These are phyloP conservation scores for Cryptoleucopteryx plumbea DNA, from an alignment of 2,113 vertebrate genomes.

Conservation along the genomic window DNA sequence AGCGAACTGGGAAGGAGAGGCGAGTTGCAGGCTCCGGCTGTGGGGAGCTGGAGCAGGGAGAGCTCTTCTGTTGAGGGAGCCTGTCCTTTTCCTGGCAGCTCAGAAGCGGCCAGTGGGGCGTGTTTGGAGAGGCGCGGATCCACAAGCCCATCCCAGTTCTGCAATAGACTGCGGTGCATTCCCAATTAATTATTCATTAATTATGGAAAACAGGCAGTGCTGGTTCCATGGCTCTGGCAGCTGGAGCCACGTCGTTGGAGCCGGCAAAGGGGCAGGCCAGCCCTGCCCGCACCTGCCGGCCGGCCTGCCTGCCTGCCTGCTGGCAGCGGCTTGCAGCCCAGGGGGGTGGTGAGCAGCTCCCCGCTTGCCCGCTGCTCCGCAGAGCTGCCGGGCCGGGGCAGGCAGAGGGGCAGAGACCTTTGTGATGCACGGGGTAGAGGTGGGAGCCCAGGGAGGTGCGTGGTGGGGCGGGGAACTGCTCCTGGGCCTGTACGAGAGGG, in stretches of 20 bases:
- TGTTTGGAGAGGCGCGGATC: neutral
- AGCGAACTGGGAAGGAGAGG: neutral
- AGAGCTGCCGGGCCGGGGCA: accelerated
- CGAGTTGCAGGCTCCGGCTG: neutral
- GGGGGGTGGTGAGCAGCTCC: neutral
- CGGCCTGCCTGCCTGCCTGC: neutral
- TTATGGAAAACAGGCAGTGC: constrained; percentile 41
- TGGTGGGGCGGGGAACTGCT: neutral
- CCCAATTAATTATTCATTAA: constrained; percentile 65
- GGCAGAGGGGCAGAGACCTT: neutral
- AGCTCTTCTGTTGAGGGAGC: neutral
- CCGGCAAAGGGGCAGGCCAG: neutral
- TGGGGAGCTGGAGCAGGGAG: neutral
- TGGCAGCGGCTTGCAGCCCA: accelerated
- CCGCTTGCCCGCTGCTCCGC: neutral
- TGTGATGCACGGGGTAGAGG: accelerated
- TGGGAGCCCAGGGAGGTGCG: accelerated
- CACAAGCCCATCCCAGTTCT: neutral
- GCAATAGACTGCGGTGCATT: constrained; percentile 54
- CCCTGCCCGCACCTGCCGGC: neutral
- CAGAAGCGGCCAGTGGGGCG: neutral
- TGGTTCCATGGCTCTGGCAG: neutral
- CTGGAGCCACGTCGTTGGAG: neutral
- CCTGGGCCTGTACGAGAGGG: neutral
- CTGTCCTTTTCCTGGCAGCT: neutral